Evolutionary conservation across 2,888 invertebrate genomes (phyloP), one percentile per base, ranked within the genome.

Genomic region (Hirtodrosophila histrioides): DNA sequence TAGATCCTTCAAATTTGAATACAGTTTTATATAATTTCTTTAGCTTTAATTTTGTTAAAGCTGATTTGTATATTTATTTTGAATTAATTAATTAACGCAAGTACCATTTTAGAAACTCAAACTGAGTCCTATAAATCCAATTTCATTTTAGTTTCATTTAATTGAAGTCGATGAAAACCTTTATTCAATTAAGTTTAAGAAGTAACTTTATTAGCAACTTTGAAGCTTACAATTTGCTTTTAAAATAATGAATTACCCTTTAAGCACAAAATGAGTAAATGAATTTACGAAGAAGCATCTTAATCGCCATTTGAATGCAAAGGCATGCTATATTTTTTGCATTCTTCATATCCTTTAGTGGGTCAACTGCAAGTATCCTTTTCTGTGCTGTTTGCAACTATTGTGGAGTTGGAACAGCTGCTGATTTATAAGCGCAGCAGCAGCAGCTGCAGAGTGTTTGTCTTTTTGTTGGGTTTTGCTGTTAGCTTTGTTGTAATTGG

Each of bases 371-470:
- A 56, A 64, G 51, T 55, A 45, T 48, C 39, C 31, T 44, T 61
- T 45, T 55, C 33, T 36, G 27, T 3, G 27, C 58, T 60, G 39
- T 53, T 48, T 33, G 46, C 36, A 63, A 54, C 36, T 31, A 29
- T 40, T 46, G 56, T n/a, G 55, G 40, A 72, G 58, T 46, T 50
- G 48, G 43, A 54, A n/a, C 56, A 67, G 65, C 62, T 62, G 61
- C 61, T 86, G 87, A 80, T 80, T 84, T 84, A 80, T 84, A 68
- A 61, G 48, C 48, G 24, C 37, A 56, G 44, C 64, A 65, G 44
- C 64, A 65, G 46, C 49, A 55, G 48, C 55, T 63, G 50, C 53
- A 61, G 12, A 17, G 40, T 44, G 17, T 66, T 33, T 46, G n/a
- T 31, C 24, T 27, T 9, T 27, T 62, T 17, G 17, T 2, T 17